These are phyloP conservation scores for Gambusia yucatana DNA, from an alignment of 2,797 vertebrate species.

Conservation along the genomic window DNA sequence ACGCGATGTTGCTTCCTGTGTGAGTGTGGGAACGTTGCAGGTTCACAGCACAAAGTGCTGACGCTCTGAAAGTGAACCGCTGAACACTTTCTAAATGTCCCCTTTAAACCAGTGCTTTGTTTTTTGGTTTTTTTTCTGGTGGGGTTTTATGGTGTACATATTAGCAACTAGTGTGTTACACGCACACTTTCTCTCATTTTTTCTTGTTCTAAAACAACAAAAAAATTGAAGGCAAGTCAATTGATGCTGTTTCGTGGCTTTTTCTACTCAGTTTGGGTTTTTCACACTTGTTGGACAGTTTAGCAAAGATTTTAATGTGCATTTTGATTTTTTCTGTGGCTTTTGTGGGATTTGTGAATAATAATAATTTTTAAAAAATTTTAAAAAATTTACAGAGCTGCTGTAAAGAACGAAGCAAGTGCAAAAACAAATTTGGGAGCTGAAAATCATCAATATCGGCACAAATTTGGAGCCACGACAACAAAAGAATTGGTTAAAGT, in stretches of 20 bases:
- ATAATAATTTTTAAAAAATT: too few species aligned
- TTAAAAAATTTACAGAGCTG: too few species aligned
- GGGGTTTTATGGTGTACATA: background rate
- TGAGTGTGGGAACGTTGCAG: conserved; percentile 15
- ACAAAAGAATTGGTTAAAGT: background rate
- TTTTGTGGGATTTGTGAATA: background rate
- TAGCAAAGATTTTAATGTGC: background rate
- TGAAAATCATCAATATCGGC: background rate
- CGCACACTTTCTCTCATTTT: background rate
- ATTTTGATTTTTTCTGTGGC: background rate
- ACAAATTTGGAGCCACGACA: background rate
- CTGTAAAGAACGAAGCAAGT: background rate
- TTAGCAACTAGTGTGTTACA: background rate
- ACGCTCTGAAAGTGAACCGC: conserved; percentile 5
- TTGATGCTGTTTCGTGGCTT: background rate
- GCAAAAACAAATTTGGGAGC: background rate
- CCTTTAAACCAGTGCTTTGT: background rate
- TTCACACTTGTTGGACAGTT: background rate
- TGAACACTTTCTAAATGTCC: background rate
- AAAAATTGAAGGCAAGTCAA: background rate
- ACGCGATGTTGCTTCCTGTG: conserved; percentile 34
- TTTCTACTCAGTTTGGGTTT: background rate
- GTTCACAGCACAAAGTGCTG: background rate
- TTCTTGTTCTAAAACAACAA: background rate
- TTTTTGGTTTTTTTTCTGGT: background rate